Evolutionary conservation across 2,888 invertebrate species (phyloP).

Genomic region (Apodemia mormo): DNA sequence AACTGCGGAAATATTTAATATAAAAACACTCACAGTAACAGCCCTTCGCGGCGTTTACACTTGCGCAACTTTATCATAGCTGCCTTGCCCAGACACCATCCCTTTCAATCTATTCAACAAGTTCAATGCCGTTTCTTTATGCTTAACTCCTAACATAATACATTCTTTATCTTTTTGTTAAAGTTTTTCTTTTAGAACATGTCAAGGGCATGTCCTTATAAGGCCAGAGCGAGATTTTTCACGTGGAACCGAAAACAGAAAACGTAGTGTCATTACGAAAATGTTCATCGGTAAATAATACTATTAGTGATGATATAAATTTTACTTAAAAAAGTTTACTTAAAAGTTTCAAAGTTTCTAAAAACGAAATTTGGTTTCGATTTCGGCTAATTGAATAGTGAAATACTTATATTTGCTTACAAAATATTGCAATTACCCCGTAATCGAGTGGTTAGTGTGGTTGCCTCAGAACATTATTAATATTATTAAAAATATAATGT

Average conservation of each 20-base stretch:
- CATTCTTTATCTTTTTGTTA: neutral
- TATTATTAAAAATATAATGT: no score
- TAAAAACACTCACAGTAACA: conserved; percentile 9
- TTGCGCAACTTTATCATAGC: neutral
- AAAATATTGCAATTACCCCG: no score
- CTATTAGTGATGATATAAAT: no score
- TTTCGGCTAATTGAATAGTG: no score
- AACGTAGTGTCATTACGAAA: neutral
- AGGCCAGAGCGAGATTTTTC: neutral
- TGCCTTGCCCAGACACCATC: neutral
- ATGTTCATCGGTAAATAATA: no score
- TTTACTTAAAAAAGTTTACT: no score
- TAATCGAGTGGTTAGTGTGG: no score
- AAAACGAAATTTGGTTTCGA: no score
- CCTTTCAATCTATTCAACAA: neutral
- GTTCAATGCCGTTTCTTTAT: neutral
- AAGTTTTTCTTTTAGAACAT: neutral
- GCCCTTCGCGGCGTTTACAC: conserved; percentile 4
- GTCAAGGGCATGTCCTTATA: neutral
- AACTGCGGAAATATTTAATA: conserved; percentile 5
- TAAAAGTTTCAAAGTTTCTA: no score
- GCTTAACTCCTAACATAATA: neutral
- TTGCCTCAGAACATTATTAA: no score
- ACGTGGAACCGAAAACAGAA: neutral
- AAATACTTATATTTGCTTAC: no score